Evolutionary conservation across 2,113 vertebrate genomes (phyloP), one percentile per base, ranked within the genome.

Genomic region (Parus major): DNA sequence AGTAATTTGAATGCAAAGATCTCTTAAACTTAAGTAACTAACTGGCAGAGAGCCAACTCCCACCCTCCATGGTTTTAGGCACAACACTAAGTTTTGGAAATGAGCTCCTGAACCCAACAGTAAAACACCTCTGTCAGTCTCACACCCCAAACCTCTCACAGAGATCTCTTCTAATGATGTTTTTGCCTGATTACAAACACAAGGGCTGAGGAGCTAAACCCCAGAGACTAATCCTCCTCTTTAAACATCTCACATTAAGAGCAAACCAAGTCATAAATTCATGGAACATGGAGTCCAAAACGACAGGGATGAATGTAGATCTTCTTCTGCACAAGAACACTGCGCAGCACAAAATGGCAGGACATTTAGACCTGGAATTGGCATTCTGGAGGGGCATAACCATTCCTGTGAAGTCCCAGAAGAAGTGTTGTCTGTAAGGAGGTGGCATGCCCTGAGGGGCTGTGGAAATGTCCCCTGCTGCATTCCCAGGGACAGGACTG

Each of bases 21-120:
- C 94, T 96, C 97, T 92, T 77, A 93, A 92, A 87, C 96, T 97
- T 96, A 98, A 98, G 98, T 97, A 96, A 97, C 92, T 65, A 81
- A 96, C 94, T 97, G 98, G 97, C 97, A 95, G 75, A 22, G 53
- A 96, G 80, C 96, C 97, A 98, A 88, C 5, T 79, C 80, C 81
- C 93, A 39, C 83, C 88, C 86, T 91, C 47, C 59, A 2, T 2
- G 8, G 91, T 88, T 95, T 93, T 23, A 77, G 89, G 90, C 88
- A 85, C n/a, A 73, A 76, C 56, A 27, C 39, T 3, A 35, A 87
- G 65, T 87, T 94, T 92, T 68, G 88, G 94, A 77, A 61, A 49
- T 1, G 39, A 87, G 86, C 33, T 94, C 89, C 52, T 18, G 29
- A 91, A 75, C 70, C 33, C 52, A 11, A 83, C 47, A 78, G 64